A percentile compares a stretch with the other conserved stretches of the same genome.
Conservation (phyloP, 2,888 invertebrate genomes). For the Psylliodes chrysocephalus region DNA sequence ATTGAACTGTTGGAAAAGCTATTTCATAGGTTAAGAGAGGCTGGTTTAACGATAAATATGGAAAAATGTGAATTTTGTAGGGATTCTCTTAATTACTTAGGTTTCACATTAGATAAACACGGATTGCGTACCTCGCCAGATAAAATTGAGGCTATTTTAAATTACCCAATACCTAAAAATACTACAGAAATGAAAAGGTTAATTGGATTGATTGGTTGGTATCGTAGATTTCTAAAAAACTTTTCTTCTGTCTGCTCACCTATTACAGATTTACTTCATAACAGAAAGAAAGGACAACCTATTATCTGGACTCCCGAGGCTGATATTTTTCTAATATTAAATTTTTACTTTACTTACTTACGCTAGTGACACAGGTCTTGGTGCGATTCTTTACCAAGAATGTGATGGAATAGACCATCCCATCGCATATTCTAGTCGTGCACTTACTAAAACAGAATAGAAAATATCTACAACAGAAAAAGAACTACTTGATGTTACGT, state of each 20-base stretch:
- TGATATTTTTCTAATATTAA: slow-evolving; percentile 38
- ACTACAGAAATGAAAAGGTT: slow-evolving; percentile 21
- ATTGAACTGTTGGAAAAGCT: neutral
- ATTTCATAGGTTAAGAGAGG: neutral
- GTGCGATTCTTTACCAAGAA: slow-evolving; percentile 28
- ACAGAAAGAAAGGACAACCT: slow-evolving; percentile 19
- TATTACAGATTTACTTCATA: slow-evolving; percentile 19
- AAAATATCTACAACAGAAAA: slow-evolving; percentile 43
- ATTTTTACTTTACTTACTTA: slow-evolving; percentile 31
- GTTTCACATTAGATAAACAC: neutral
- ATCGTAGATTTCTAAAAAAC: slow-evolving; percentile 25
- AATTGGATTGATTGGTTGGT: slow-evolving; percentile 25
- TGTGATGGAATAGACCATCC: slow-evolving; percentile 32
- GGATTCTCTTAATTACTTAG: neutral
- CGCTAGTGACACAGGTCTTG: slow-evolving; percentile 9
- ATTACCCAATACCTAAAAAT: slow-evolving; percentile 21
- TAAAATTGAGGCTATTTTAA: slow-evolving; percentile 9
- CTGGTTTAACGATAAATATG: neutral
- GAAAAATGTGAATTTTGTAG: neutral
- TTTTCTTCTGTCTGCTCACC: slow-evolving; percentile 31
- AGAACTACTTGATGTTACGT: slow-evolving; percentile 45
- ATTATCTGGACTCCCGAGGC: slow-evolving; percentile 38
- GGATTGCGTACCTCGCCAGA: neutral
- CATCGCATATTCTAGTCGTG: slow-evolving; percentile 27
- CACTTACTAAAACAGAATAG: slow-evolving; percentile 32